Evolutionary conservation across 2,113 vertebrate genomes (phyloP).

Genomic region (Aythya baeri): DNA sequence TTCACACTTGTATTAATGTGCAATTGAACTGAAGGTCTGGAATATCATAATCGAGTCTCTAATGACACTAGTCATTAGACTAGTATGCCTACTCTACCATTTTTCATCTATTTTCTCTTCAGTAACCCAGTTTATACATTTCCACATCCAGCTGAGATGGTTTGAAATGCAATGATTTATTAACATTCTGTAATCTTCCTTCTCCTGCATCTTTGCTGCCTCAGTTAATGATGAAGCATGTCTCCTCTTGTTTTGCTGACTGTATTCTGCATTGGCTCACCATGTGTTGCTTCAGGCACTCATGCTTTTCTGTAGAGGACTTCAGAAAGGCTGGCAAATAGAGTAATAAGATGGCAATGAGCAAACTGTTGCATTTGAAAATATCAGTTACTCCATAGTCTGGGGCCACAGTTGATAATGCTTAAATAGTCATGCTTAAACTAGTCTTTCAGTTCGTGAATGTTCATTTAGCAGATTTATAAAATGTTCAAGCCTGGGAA

Average conservation of each 20-base stretch:
- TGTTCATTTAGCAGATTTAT: background rate
- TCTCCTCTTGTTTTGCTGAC: background rate
- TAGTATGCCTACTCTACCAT: background rate
- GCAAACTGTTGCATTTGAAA: background rate
- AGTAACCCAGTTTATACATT: background rate
- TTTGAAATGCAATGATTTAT: background rate
- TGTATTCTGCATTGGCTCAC: background rate
- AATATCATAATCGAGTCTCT: background rate
- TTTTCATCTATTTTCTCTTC: background rate
- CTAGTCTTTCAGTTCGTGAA: background rate
- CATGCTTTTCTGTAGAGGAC: background rate
- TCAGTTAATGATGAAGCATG: accelerated
- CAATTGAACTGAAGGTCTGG: background rate
- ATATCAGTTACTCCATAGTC: background rate
- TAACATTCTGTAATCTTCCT: background rate
- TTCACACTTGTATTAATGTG: background rate
- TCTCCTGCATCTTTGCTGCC: background rate
- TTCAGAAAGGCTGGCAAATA: background rate
- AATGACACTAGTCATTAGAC: background rate
- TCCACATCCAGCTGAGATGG: background rate
- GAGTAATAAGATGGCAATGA: background rate
- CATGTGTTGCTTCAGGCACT: background rate
- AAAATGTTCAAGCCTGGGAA: background rate
- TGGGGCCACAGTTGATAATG: accelerated
- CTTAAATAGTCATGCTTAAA: background rate